Base-by-base conservation (phyloP, 1,140 invertebrate genomes). In the Diplogasteroides magnus region DNA sequence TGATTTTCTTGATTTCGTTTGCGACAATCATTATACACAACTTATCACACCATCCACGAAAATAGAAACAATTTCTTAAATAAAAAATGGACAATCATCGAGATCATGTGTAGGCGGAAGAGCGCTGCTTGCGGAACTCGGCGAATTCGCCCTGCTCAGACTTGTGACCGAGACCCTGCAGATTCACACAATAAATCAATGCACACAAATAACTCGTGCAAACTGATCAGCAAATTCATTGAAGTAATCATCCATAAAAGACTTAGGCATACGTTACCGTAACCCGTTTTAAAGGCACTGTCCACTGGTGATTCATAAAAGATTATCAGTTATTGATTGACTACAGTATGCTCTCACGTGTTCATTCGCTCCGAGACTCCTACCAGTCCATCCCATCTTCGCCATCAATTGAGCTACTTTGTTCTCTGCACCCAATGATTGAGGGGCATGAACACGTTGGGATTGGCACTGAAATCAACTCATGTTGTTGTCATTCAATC, bases 351-450 rank as follows among this genome's bases (percentile, higher is more conserved):
- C 60, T 13, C 68, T 55, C 37, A 71, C 69, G 29, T 27, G 31
- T 67, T 71, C 69, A 29, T 71, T 65, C 2, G 60, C 55, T 19
- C 69, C 69, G 0, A 71, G 25, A 1, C 69, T 64, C 37, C 27
- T 71, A n/a, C 69, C 69, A 2, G 61, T 59, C 69, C 69, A 71
- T n/a, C 69, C 69, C 69, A 71, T 71, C 32, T 71, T 71, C 2
- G 56, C 57, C 69, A 71, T 71, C 13, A 71, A 32, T 48, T 61
- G 57, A 13, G 69, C 69, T 25, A 63, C 69, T 61, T 71, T 71
- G 31, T 71, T 71, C 2, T 71, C 69, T 19, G 15, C 13, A 3
- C 48, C 28, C 3, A 69, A 26, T 15, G 68, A 48, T 19, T 55
- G 37, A 15, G 1, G 63, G 3, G 63, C n/a, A n/a, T n/a, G n/a